Conservation (phyloP, 1,140 invertebrate genomes). For the Drosophila funebris region DNA sequence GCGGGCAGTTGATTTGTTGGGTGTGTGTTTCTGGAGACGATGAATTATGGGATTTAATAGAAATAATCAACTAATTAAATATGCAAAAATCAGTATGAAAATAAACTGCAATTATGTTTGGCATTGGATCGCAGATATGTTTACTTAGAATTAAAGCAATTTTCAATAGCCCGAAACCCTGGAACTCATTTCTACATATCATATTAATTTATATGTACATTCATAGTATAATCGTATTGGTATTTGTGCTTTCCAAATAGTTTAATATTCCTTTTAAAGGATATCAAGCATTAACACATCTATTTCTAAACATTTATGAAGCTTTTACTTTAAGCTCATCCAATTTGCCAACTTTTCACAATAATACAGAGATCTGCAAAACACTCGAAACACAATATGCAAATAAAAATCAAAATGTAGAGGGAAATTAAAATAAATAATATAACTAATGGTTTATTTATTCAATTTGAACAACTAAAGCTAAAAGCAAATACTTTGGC, state of each 20-base stretch:
- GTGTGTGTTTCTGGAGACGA: slow-evolving; percentile 6
- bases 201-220: slow-evolving; percentile 6
- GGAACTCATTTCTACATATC: slow-evolving; percentile 33
- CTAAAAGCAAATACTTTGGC: slow-evolving; percentile 81
- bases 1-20: slow-evolving; percentile 35
- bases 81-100: too few relatives aligned
- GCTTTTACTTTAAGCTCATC: slow-evolving; percentile 4
- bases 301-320: slow-evolving; percentile 28
- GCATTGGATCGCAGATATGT: slow-evolving; percentile 45
- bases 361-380: not conserved
- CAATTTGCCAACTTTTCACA: slow-evolving; percentile 16
- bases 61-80: too few relatives aligned
- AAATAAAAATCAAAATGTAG: slow-evolving; percentile 13
- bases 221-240: slow-evolving; percentile 3
- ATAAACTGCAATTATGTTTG: slow-evolving; percentile 28
- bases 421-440: slow-evolving; percentile 46
- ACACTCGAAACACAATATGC: not conserved
- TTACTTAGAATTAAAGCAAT: slow-evolving; percentile 31
- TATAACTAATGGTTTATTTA: slow-evolving; percentile 55
- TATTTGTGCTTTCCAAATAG: slow-evolving; percentile 17
- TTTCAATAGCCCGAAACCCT: slow-evolving; percentile 32
- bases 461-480: slow-evolving; percentile 64
- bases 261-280: not conserved
- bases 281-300: slow-evolving; percentile 26
- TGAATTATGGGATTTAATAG: not conserved